Evolutionary conservation across 2,888 invertebrate species (phyloP).

Genomic region (Pandemis cinnamomeana): DNA sequence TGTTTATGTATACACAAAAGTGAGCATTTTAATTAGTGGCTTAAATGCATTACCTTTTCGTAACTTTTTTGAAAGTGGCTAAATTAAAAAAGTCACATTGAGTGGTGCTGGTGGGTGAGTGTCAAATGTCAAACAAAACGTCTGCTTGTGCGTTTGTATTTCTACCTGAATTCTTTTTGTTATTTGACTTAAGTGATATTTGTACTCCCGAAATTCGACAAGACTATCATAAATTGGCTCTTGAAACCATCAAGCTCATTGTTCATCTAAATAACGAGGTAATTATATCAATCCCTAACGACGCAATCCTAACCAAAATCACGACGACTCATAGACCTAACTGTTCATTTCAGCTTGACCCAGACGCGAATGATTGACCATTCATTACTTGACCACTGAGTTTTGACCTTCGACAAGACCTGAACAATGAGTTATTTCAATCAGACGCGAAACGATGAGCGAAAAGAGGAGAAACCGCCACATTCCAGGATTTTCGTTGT

Average conservation of each 20-base stretch:
- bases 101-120: background rate
- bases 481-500: conserved; percentile 96
- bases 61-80: background rate
- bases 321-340: conserved; percentile 36
- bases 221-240: background rate
- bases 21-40: background rate
- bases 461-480: conserved; percentile 88
- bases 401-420: conserved; percentile 26
- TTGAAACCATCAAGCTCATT: background rate
- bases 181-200: background rate
- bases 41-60: background rate
- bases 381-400: conserved; percentile 35
- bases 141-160: background rate
- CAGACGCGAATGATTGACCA: conserved; percentile 35
- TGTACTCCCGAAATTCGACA: background rate
- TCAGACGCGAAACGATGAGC: conserved; percentile 54
- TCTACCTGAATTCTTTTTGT: background rate
- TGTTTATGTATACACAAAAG: background rate
- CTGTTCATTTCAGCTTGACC: conserved; percentile 36
- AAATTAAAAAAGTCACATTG: too few species aligned
- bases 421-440: conserved; percentile 26
- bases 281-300: background rate
- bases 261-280: conserved; percentile 7
- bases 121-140: background rate
- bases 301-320: conserved; percentile 12